Evolutionary conservation across 2,113 vertebrate genomes (phyloP).

Genomic region (Actinemys pallida): DNA sequence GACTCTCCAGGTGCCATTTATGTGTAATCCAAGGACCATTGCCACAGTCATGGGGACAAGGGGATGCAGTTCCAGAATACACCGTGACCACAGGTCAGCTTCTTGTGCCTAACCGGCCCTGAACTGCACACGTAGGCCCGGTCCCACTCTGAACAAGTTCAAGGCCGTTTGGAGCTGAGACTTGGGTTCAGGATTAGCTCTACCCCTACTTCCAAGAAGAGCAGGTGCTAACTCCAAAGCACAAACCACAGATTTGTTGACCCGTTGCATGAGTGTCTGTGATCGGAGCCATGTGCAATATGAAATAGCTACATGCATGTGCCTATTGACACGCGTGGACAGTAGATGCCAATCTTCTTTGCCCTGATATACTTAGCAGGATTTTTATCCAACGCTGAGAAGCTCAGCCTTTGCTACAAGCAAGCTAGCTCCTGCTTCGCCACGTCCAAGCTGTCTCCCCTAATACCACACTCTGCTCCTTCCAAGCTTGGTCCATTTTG

Average conservation of each 20-base stretch:
- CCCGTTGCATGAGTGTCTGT: neutral
- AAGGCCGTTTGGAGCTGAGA: neutral
- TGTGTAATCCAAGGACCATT: neutral
- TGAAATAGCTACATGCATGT: neutral
- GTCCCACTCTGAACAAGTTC: neutral
- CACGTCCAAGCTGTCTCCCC: neutral
- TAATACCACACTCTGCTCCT: neutral
- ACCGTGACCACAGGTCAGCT: neutral
- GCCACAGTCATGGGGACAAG: neutral
- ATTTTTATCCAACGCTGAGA: neutral
- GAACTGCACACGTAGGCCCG: neutral
- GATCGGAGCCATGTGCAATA: neutral
- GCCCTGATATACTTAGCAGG: conserved; percentile 6
- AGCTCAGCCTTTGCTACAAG: neutral
- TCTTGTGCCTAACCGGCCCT: neutral
- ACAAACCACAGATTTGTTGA: neutral
- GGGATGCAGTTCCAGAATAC: neutral
- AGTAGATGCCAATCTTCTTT: conserved; percentile 71
- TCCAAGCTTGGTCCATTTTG: fast-evolving
- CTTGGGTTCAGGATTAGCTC: neutral
- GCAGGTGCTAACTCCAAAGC: neutral
- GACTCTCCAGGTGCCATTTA: neutral
- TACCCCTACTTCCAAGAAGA: neutral
- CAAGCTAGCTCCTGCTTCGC: neutral
- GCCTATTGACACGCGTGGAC: conserved; percentile 32